These are phyloP conservation scores for Endotricha flammealis DNA, from an alignment of 2,888 invertebrate species.

Conservation along the genomic window DNA sequence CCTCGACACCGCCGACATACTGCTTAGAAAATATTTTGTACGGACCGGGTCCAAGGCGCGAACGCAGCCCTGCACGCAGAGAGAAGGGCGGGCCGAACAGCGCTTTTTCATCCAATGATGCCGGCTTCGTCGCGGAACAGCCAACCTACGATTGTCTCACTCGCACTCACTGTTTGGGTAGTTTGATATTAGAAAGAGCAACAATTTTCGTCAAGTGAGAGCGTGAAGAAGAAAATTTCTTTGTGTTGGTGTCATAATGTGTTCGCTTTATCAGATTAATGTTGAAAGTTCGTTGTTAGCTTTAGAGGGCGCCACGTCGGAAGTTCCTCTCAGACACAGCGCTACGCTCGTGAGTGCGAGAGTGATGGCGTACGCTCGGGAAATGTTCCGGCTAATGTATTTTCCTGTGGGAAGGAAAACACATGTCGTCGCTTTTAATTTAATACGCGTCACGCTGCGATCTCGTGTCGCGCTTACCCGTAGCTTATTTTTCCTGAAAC, in stretches of 20 bases:
- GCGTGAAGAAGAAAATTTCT: conserved; percentile 65
- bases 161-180: conserved; percentile 23
- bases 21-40: conserved; percentile 65
- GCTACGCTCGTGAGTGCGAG: conserved; percentile 27
- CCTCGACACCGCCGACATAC: conserved; percentile 69
- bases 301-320: conserved; percentile 59
- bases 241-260: conserved; percentile 71
- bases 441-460: conserved; percentile 75
- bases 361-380: conserved; percentile 45
- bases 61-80: conserved; percentile 59
- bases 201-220: conserved; percentile 14
- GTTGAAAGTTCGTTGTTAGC: conserved; percentile 74
- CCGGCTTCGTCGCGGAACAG: conserved; percentile 28
- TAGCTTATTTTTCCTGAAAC: conserved; percentile 17
- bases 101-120: conserved; percentile 69
- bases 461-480: conserved; percentile 48
- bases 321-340: conserved; percentile 35
- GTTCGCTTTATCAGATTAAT: conserved; percentile 76
- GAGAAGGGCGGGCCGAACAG: conserved; percentile 59
- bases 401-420: conserved; percentile 78
- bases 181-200: not conserved
- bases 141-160: conserved; percentile 34
- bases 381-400: conserved; percentile 75
- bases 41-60: conserved; percentile 50
- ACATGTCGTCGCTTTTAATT: conserved; percentile 77